Evolutionary conservation across 2,797 vertebrate species (phyloP), one percentile per base, ranked within the genome.

Genomic region (Dryobates pubescens): DNA sequence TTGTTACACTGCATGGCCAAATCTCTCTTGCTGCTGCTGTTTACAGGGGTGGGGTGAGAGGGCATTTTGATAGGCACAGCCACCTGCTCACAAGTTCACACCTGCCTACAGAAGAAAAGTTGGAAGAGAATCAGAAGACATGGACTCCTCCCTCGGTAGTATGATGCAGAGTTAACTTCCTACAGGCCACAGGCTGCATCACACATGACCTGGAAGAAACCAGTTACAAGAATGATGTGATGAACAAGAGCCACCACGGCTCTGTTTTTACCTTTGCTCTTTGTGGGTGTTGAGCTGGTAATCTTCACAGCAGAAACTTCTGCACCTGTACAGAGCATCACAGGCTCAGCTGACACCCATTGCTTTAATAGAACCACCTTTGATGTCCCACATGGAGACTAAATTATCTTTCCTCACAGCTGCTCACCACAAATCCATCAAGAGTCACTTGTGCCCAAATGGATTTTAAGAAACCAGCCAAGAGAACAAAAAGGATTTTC

Each of bases 361-460:
- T 73, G 47, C 24, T 72, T 74, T 8, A 77, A 77, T 7, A 54
- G 16, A 88, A 64, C 5, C 3, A 43, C 20, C 51, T 90, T 7
- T 65, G 36, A 80, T 38, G 32, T 19, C 58, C 49, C 36, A 68
- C 45, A 29, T 5, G 3, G 65, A 61, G 65, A 57, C 32, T 45
- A 59, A 75, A 26, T 15, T 65, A n/a, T n/a, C 51, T 45, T 68
- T 58, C 62, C 26, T 64, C 45, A 80, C 5, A 62, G 74, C 65
- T 87, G 49, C 19, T 69, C 10, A 56, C 16, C 36, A 38, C 85
- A 87, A 2, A n/a, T 57, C 32, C 88, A 71, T 72, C 34, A 70
- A 87, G 57, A 82, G 26, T 29, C 43, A 79, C 22, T 29, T 0
- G 0, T 9, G 67, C 32, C 24, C 20, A 12, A 73, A 70, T 0